Evolutionary conservation across 2,888 invertebrate genomes (phyloP).

Genomic region (Drosophila koepferae): DNA sequence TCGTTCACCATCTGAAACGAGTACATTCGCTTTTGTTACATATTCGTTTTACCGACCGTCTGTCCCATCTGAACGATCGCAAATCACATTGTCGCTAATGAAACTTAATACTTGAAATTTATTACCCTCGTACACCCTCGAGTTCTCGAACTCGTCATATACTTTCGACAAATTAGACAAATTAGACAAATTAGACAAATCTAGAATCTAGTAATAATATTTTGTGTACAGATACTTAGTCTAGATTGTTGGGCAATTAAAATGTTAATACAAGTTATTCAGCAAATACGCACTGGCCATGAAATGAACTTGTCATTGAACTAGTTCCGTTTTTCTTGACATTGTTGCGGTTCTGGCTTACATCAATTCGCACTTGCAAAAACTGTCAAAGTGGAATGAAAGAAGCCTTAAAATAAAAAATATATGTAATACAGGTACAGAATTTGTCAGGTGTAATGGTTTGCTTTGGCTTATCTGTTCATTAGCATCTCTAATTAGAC

Average conservation of each 20-base stretch:
- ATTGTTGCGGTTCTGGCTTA: constrained; percentile 14
- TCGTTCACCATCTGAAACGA: not conserved
- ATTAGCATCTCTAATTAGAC: constrained; percentile 48
- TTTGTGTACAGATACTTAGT: not conserved
- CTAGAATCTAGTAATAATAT: not conserved
- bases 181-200: not conserved
- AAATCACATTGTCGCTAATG: not conserved
- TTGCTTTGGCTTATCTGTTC: constrained; percentile 35
- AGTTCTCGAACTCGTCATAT: not conserved
- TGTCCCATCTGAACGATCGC: not conserved
- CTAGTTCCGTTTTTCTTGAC: constrained; percentile 59
- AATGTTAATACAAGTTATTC: constrained; percentile 34
- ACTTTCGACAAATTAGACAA: not conserved
- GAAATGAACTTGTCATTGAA: constrained; percentile 60
- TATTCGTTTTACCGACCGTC: not conserved
- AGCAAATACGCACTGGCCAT: constrained; percentile 25
- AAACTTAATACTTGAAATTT: not conserved
- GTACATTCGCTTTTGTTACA: not conserved
- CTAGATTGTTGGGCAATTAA: constrained; percentile 7
- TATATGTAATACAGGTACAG: constrained; percentile 5
- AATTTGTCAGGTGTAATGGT: constrained; percentile 25
- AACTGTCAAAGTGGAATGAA: constrained; percentile 30
- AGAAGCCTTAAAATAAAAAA: not conserved
- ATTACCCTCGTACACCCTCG: not conserved
- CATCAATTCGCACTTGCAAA: constrained; percentile 54